These are phyloP conservation scores for Spatulosminthurus flaviceps DNA, from an alignment of 2,888 invertebrate genomes.

Conservation along the genomic window DNA sequence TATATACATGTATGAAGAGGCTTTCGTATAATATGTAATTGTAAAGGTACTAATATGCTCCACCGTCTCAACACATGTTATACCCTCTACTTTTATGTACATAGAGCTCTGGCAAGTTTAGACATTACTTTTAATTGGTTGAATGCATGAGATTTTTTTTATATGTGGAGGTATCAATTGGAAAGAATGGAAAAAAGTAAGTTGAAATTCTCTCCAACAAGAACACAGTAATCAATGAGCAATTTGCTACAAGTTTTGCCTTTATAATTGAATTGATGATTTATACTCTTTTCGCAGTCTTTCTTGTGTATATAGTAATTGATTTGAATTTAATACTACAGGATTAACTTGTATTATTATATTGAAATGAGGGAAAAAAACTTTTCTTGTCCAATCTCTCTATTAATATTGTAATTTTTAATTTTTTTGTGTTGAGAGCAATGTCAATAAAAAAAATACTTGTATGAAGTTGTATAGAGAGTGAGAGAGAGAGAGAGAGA, in stretches of 20 bases:
- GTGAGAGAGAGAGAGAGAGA: neutral
- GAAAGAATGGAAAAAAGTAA: too few species aligned
- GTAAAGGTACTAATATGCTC: neutral
- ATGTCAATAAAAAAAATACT: neutral
- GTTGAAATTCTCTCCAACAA: too few species aligned
- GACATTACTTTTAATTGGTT: constrained; percentile 29
- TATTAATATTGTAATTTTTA: too few species aligned
- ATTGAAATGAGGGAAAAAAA: too few species aligned
- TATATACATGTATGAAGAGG: neutral
- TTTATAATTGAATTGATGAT: constrained; percentile 14
- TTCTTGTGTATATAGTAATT: too few species aligned
- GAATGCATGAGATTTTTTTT: constrained; percentile 20
- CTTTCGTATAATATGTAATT: neutral
- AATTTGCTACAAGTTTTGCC: constrained; percentile 13
- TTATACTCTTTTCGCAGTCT: neutral
- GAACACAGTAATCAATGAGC: constrained; percentile 18
- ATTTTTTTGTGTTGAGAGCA: too few species aligned
- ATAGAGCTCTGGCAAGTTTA: neutral
- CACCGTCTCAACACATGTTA: neutral
- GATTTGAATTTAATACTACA: neutral
- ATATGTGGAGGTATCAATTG: neutral
- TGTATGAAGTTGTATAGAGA: neutral
- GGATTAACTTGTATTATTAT: too few species aligned
- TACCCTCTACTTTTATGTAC: neutral
- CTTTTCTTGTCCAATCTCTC: too few species aligned